Base-by-base conservation (phyloP, 1,140 invertebrate genomes). In the Leptinotarsa lineolata region DNA sequence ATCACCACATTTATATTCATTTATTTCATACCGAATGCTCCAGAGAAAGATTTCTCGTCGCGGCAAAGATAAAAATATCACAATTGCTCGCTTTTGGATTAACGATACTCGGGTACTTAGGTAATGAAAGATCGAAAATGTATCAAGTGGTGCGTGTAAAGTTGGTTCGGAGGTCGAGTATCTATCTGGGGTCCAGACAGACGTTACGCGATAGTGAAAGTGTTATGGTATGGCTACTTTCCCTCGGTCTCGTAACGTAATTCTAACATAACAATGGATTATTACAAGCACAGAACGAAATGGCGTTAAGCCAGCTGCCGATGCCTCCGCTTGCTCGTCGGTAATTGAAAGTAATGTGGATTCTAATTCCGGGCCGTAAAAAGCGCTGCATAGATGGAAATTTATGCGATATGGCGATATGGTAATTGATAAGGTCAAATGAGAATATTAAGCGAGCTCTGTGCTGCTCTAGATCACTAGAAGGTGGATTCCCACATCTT, bases 161-260 rank as follows among this genome's bases (percentile, higher is more conserved):
- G 46, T 72, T 67, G 64, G 71, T 78, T 78, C 78, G 68, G 76
- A 76, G 73, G 76, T 77, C 72, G 74, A 74, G 66, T 73, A 74
- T 75, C 69, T 75, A 68, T 66, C 70, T 60, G 75, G 46, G 78
- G 70, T 78, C 76, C 79, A 80, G 79, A 78, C 78, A 77, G 67
- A 77, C 69, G 73, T 83, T 83, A 83, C 81, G 81, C 80, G 81
- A 83, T 83, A 81, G 83, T 83, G 83, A 84, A 84, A 84, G 83
- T 84, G 79, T 78, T 80, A 82, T 77, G 81, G 74, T 81, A 82
- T 80, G 74, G 75, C 75, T 77, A 83, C 83, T 84, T 84, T 84
- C 83, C 79, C 82, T 83, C 78, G 78, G 74, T 81, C 77, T 74
- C 74, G 77, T 82, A 81, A 82, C 78, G 77, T 78, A 80, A 80